Base-by-base conservation (phyloP, 2,888 invertebrate species). In the Branchipolynoe longqiensis region DNA sequence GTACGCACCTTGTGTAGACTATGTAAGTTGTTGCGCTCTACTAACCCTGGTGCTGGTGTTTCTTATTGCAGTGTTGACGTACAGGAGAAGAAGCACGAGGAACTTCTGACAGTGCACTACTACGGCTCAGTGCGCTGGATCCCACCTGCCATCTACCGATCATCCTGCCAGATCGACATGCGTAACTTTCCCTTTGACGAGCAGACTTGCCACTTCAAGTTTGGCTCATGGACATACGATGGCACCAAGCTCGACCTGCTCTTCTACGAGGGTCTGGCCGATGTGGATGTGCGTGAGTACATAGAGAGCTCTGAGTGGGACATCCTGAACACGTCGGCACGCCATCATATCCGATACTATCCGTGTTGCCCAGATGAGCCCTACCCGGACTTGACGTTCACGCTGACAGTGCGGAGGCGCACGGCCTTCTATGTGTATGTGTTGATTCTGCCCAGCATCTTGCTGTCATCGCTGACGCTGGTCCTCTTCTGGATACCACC, bases 201-300 rank as follows among this genome's bases (percentile, higher is more conserved):
- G 62, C 93, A 93, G 87, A 89, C 87, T 14, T 93, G 93, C 88
- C 85, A 88, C 25, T 88, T 93, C 62, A 93, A 93, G 89, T 93
- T 93, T 86, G 93, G 93, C 73, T 92, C 93, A 2, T 93, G 93
- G 93, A 91, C 92, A 1, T 91, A 93, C 89, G 91, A 91, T 82
- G 92, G 92, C 87, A 89, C 48, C 73, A 86, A 58, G 73, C 85
- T 87, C 86, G 91, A 92, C 86, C 87, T 93, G 4, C 85, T 85
- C 36, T 90, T 93, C 64, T 88, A 91, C 91, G 87, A 89, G 48
- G 31, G n/a, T 36, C 36, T 85, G 41, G 82, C 31, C 18, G 86
- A 87, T 69, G 31, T 90, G 54, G 91, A 90, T 73, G 86, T 90
- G 83, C 38, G 87, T 40, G 85, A 87, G 36, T 88, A 86, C 86